Conservation (phyloP, 2,888 invertebrate genomes). For the Drosophila merina region DNA sequence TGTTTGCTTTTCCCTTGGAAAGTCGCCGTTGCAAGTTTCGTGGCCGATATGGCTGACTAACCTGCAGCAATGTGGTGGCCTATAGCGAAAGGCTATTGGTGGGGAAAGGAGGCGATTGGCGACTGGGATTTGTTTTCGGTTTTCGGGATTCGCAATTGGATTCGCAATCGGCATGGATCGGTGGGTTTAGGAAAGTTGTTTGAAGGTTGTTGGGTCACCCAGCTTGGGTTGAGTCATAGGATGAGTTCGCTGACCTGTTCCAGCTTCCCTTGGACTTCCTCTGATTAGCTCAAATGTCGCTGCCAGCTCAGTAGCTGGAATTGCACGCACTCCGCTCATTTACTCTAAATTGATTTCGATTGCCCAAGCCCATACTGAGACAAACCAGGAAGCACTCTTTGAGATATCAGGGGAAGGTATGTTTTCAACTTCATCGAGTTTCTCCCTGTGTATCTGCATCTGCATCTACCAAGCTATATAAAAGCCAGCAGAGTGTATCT, state of each 20-base stretch:
- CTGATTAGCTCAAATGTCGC: conserved; percentile 25
- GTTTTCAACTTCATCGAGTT: neutral
- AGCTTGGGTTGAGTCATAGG: conserved; percentile 37
- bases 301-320: conserved; percentile 19
- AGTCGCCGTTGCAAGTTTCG: conserved; percentile 41
- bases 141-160: conserved; percentile 17
- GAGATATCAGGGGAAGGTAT: too few relatives aligned
- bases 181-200: conserved; percentile 66
- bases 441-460: conserved; percentile 8
- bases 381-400: neutral
- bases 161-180: conserved; percentile 37
- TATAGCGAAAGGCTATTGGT: conserved; percentile 63
- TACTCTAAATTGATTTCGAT: conserved; percentile 47
- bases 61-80: conserved; percentile 63
- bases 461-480: conserved; percentile 2
- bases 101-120: conserved; percentile 69
- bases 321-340: conserved; percentile 45
- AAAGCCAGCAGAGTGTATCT: conserved; percentile 22
- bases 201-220: conserved; percentile 67
- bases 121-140: conserved; percentile 17
- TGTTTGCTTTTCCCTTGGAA: conserved; percentile 51
- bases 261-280: neutral
- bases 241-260: conserved; percentile 11
- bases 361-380: conserved; percentile 6
- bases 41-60: conserved; percentile 69